These are phyloP conservation scores for Hypolimnas misippus DNA, from an alignment of 2,888 invertebrate genomes.

Conservation along the genomic window DNA sequence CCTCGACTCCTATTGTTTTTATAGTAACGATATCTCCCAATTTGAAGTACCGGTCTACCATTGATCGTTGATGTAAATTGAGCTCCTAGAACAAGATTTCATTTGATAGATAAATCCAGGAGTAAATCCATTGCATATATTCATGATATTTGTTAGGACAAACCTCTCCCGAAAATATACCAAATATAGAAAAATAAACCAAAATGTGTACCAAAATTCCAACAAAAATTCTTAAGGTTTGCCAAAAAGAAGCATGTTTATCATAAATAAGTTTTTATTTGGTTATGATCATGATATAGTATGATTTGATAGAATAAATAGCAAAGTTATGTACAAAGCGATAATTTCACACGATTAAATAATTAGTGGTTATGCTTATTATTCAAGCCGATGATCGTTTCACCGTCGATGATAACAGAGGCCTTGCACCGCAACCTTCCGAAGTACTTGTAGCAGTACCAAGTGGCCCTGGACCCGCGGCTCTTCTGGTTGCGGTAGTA, in stretches of 20 bases:
- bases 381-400: constrained; percentile 36
- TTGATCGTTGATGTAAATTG: constrained; percentile 41
- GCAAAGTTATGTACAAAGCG: not conserved
- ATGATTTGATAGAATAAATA: not conserved
- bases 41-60: constrained; percentile 45
- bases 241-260: too few relatives aligned
- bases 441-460: constrained; percentile 42
- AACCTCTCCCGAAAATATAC: too few relatives aligned
- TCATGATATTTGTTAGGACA: too few relatives aligned
- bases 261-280: too few relatives aligned
- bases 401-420: constrained; percentile 40
- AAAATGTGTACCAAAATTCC: too few relatives aligned
- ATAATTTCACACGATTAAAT: not conserved
- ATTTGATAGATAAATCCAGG: not conserved
- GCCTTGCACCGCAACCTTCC: constrained; percentile 40
- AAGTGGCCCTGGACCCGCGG: constrained; percentile 36
- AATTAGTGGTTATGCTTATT: constrained; percentile 41
- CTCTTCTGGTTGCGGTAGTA: constrained; percentile 41
- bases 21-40: constrained; percentile 49
- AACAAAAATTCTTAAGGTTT: too few relatives aligned
- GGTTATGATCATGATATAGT: too few relatives aligned
- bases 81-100: constrained; percentile 36
- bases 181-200: too few relatives aligned
- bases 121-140: not conserved
- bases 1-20: constrained; percentile 48